Percentiles rank a stretch among this genome's conserved stretches.
Conservation (phyloP, 2,888 invertebrate genomes). For the Brachycybe producta region DNA sequence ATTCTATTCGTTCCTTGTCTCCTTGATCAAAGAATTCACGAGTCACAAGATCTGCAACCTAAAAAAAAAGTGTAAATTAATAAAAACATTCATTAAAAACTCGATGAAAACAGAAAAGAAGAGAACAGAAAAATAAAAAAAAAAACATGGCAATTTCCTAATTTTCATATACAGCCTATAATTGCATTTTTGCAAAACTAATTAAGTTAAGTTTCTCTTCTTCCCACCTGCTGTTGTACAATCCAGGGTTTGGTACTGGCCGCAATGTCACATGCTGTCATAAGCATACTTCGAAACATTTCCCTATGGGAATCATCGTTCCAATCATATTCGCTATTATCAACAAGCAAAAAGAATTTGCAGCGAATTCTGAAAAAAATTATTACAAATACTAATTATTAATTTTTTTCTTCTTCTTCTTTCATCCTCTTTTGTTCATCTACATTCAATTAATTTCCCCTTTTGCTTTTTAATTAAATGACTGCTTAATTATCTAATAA, state of each 20-base stretch:
- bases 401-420: too few relatives aligned
- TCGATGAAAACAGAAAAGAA: neutral
- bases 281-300: slow-evolving; percentile 39
- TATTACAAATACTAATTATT: slow-evolving; percentile 4
- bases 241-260: slow-evolving; percentile 47
- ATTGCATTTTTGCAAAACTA: neutral
- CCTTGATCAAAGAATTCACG: slow-evolving; percentile 80
- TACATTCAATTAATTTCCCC: too few relatives aligned
- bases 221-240: slow-evolving; percentile 42
- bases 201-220: neutral
- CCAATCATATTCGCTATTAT: slow-evolving; percentile 35
- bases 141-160: too few relatives aligned
- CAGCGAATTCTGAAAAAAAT: slow-evolving; percentile 33
- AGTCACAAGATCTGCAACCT: slow-evolving; percentile 64
- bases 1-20: slow-evolving; percentile 72
- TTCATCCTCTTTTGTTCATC: too few relatives aligned
- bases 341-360: slow-evolving; percentile 39
- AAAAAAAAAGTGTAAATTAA: neutral
- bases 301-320: slow-evolving; percentile 35
- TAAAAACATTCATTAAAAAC: neutral
- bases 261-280: slow-evolving; percentile 47
- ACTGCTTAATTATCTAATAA: neutral
- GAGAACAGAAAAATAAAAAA: neutral
- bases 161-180: too few relatives aligned
- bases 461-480: too few relatives aligned